Evolutionary conservation across 2,888 invertebrate species (phyloP).

Genomic region (Aporophyla nigra): DNA sequence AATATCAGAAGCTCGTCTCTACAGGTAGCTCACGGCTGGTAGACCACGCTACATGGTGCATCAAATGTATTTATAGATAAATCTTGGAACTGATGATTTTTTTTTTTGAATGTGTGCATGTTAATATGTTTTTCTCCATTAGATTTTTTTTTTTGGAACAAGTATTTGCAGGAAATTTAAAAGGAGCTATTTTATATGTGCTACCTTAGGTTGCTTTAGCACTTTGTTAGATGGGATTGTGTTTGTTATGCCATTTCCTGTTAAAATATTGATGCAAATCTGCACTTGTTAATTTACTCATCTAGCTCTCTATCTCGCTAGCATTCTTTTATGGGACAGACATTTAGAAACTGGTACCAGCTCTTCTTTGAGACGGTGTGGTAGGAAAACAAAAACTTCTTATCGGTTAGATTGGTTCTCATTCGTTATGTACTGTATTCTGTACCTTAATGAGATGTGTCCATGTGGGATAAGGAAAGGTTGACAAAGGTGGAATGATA

Average conservation of each 20-base stretch:
- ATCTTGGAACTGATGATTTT: slow-evolving; percentile 19
- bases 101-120: neutral
- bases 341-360: neutral
- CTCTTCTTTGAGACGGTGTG: neutral
- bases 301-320: no score
- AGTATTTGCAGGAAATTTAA: neutral
- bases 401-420: no score
- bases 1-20: slow-evolving; percentile 99
- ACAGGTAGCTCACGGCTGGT: slow-evolving; percentile 99
- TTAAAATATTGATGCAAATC: neutral
- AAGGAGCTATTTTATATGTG: neutral
- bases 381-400: neutral
- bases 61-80: slow-evolving; percentile 8
- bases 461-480: neutral
- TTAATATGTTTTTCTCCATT: neutral
- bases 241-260: neutral
- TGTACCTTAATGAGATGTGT: neutral
- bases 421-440: neutral
- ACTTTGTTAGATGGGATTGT: neutral
- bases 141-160: neutral
- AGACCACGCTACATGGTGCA: slow-evolving; percentile 93
- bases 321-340: neutral
- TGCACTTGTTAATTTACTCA: neutral
- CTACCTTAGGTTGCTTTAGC: neutral
- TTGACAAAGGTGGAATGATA: neutral